Conservation (phyloP, 2,113 vertebrate genomes). For the Chionomys nivalis region DNA sequence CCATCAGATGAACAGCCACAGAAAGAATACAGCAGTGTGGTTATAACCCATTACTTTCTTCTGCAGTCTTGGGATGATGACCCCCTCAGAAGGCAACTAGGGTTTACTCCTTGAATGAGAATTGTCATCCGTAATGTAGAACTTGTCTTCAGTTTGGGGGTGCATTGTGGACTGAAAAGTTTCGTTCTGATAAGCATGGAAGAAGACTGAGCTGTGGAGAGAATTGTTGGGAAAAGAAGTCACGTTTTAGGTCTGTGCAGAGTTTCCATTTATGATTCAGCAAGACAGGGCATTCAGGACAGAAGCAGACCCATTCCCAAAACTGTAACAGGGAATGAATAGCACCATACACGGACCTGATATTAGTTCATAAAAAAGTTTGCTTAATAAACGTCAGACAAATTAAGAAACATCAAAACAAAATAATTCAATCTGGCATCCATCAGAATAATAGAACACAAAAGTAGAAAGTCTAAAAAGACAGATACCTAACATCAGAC, state of each 20-base stretch:
- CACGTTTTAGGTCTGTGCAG: neutral
- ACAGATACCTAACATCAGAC: neutral
- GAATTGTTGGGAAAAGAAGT: neutral
- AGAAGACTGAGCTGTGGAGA: conserved; percentile 7
- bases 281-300: too few relatives aligned
- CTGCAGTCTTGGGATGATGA: neutral
- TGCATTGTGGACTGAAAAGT: neutral
- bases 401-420: neutral
- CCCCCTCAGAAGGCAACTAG: neutral
- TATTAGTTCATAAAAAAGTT: neutral
- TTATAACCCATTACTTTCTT: neutral
- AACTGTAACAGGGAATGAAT: neutral
- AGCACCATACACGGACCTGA: neutral
- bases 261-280: neutral
- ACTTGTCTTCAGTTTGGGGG: conserved; percentile 4
- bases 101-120: neutral
- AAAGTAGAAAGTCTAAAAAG: too few relatives aligned
- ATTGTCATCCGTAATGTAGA: conserved; percentile 10
- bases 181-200: neutral
- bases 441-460: too few relatives aligned
- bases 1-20: neutral
- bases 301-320: neutral
- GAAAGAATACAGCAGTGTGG: neutral
- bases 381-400: neutral
- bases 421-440: neutral